These are phyloP conservation scores for Zelleria hepariella DNA, from an alignment of 2,888 invertebrate genomes.

Conservation along the genomic window DNA sequence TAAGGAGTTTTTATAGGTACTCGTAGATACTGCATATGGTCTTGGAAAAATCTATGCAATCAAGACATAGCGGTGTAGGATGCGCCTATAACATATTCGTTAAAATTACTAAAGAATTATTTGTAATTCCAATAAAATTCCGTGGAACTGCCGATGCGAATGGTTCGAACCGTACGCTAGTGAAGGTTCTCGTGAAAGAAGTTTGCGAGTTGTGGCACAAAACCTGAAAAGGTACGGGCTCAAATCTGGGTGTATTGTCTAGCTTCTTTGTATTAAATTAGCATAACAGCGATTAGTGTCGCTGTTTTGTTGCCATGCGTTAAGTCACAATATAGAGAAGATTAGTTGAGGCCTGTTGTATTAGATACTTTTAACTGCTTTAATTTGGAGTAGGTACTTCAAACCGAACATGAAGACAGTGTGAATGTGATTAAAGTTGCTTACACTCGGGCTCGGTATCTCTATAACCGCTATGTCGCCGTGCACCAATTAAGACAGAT, in stretches of 20 bases:
- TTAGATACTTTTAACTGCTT: no score
- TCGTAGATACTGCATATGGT: no score
- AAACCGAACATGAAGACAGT: no score
- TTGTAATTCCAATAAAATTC: background rate
- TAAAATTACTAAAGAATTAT: no score
- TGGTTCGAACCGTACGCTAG: background rate
- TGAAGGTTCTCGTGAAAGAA: background rate
- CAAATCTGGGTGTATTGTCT: background rate
- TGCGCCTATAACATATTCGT: no score
- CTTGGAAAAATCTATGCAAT: no score
- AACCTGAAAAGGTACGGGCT: background rate
- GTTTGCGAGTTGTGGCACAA: background rate
- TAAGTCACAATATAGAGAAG: background rate
- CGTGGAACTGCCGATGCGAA: background rate
- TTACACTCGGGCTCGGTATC: background rate
- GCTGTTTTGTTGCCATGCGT: background rate
- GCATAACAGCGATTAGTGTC: constrained; percentile 1
- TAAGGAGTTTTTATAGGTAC: no score
- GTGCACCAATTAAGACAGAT: background rate
- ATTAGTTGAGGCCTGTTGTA: background rate
- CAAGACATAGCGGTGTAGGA: no score
- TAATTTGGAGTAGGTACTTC: no score
- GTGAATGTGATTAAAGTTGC: no score
- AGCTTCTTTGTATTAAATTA: background rate
- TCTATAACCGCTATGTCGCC: background rate